These are phyloP conservation scores for Lycopodina hypogea DNA, from an alignment of 37 sponge, comb jelly and placozoan species.

Conservation along the genomic window DNA sequence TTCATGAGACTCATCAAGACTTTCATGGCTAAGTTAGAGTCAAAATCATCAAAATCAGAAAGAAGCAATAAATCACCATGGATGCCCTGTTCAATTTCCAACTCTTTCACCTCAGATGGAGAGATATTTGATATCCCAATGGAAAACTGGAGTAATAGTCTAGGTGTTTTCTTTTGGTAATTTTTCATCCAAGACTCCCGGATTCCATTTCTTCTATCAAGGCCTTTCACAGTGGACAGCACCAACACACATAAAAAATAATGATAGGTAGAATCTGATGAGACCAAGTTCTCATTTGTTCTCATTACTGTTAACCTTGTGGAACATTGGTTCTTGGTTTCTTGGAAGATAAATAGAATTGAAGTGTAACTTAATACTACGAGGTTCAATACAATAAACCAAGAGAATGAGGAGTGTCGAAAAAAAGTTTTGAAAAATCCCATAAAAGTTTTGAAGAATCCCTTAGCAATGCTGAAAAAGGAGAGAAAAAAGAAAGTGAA, in stretches of 20 bases:
- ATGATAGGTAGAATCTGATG: too few relatives aligned
- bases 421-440: too few relatives aligned
- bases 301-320: too few relatives aligned
- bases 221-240: conserved; percentile 31
- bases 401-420: too few relatives aligned
- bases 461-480: too few relatives aligned
- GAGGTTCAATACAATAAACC: too few relatives aligned
- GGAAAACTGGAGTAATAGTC: conserved; percentile 56
- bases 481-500: too few relatives aligned
- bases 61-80: conserved; percentile 66
- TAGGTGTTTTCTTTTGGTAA: background rate
- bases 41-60: conserved; percentile 54
- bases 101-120: background rate
- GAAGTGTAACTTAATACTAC: too few relatives aligned
- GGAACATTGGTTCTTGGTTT: too few relatives aligned
- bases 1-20: conserved; percentile 56
- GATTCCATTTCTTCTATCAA: conserved; percentile 50
- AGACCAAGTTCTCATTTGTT: too few relatives aligned
- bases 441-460: too few relatives aligned
- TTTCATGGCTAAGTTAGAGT: conserved; percentile 63
- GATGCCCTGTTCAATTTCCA: conserved; percentile 11
- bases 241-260: conserved; percentile 41
- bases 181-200: conserved; percentile 72
- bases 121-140: conserved; percentile 47
- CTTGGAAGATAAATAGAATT: too few relatives aligned